Percentiles rank a stretch among this genome's conserved stretches.
Evolutionary conservation across 2,113 vertebrate genomes (phyloP).

Genomic region (Catagonus wagneri): DNA sequence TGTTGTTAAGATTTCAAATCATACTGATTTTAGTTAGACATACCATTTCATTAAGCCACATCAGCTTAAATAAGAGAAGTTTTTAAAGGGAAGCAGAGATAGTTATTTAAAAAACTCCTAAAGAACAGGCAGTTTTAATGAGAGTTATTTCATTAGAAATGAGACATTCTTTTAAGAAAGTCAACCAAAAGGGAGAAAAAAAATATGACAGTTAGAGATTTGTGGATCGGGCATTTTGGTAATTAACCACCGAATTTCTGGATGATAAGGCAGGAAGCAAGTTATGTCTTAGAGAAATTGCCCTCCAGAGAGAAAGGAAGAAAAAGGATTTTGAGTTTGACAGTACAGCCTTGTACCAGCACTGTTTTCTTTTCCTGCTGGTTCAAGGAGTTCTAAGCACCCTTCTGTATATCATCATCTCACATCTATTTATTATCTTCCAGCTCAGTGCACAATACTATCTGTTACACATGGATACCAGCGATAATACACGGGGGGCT

Average conservation of each 20-base stretch:
- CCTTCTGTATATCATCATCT: slow-evolving; percentile 89
- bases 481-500: slow-evolving; percentile 87
- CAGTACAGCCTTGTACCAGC: slow-evolving; percentile 80
- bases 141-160: slow-evolving; percentile 84
- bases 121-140: slow-evolving; percentile 82
- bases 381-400: slow-evolving; percentile 88
- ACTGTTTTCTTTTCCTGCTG: slow-evolving; percentile 82
- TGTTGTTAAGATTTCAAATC: slow-evolving; percentile 71
- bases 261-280: slow-evolving; percentile 85
- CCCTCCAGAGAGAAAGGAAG: slow-evolving; percentile 82
- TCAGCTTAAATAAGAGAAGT: slow-evolving; percentile 79
- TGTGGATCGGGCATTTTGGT: slow-evolving; percentile 83
- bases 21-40: slow-evolving; percentile 59
- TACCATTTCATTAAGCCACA: slow-evolving; percentile 70
- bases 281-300: slow-evolving; percentile 84
- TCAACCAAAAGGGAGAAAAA: slow-evolving; percentile 61
- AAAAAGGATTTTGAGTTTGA: slow-evolving; percentile 85
- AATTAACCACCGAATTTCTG: slow-evolving; percentile 88
- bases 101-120: slow-evolving; percentile 73
- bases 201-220: slow-evolving; percentile 80
- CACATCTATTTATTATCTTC: slow-evolving; percentile 90
- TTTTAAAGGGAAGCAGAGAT: slow-evolving; percentile 81
- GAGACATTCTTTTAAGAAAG: slow-evolving; percentile 79
- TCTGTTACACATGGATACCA: slow-evolving; percentile 89
- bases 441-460: slow-evolving; percentile 88